Base-by-base conservation (phyloP, 2,888 invertebrate genomes). In the Agonopterix alstromeriana region DNA sequence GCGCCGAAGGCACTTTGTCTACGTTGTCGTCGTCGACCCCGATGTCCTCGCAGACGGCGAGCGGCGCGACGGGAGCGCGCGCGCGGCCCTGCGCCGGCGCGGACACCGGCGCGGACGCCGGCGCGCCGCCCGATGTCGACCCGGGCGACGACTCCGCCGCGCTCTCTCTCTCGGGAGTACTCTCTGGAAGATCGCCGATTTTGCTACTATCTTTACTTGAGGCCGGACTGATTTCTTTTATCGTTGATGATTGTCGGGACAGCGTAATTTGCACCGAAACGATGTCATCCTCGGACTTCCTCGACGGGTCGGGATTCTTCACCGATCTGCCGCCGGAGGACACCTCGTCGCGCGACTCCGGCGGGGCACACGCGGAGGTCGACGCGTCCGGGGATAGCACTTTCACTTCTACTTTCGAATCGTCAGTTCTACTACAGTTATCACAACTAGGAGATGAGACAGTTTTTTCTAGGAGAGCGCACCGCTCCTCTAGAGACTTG, bases 11-110 rank as follows among this genome's bases (percentile, higher is more conserved):
- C 70, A 90, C 90, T 73, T 87, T 84, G 66, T 92, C 84, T 68
- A 74, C 89, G 70, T 85, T 85, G 59, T 93, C 93, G 67, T 92
- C 93, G 63, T 93, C 92, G 45, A 92, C 93, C 43, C 91, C 91
- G 73, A 92, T 92, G 66, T 92, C 91, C 71, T 93, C 94, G 57
- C 92, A 90, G 64, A 92, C 93, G 40, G 93, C 93, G 48, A 93
- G 85, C 27, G 93, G 94, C 46, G 93, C 93, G 67, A 91, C 78
- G 3, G 90, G 77, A n/a, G 48, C 40, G 35, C 41, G 11, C 44
- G 14, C 27, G n/a, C 9, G 9, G 14, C 12, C 35, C 38, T 7
- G 8, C 40, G 11, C 35, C n/a, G n/a, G n/a, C n/a, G n/a, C n/a
- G n/a, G n/a, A n/a, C n/a, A n/a, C n/a, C n/a, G n/a, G n/a, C n/a